Percentiles rank a stretch among this genome's conserved stretches.
Conservation (phyloP, 2,888 invertebrate genomes). For the Caenorhabditis drosophilae region DNA sequence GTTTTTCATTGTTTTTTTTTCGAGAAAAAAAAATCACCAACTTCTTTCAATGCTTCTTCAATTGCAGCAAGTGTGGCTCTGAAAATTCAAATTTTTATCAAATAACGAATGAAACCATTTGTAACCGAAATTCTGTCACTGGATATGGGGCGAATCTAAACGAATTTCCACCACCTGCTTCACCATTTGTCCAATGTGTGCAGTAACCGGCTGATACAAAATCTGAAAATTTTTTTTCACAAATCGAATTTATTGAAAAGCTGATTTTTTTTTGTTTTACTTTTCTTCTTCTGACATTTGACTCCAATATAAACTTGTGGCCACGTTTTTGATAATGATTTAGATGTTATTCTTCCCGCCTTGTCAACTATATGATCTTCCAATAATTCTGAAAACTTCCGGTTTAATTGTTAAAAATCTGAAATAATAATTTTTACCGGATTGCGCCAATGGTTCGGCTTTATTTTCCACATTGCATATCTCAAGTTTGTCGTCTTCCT, state of each 20-base stretch:
- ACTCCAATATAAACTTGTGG: constrained; percentile 17
- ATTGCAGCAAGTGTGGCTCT: constrained; percentile 51
- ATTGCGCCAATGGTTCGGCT: neutral
- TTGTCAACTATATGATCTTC: constrained; percentile 13
- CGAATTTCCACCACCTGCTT: constrained; percentile 13
- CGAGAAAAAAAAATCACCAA: constrained; percentile 2
- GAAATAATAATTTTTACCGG: neutral
- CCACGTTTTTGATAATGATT: neutral
- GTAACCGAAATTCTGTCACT: constrained; percentile 35
- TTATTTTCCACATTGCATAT: neutral
- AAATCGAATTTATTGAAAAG: neutral
- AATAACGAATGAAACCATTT: no score
- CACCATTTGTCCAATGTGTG: constrained; percentile 31
- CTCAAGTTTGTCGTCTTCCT: neutral
- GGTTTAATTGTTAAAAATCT: neutral
- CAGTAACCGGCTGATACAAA: constrained; percentile 28
- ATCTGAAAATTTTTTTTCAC: constrained; percentile 8
- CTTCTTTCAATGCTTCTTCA: constrained; percentile 44
- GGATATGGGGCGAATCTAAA: constrained; percentile 41
- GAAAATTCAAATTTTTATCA: no score
- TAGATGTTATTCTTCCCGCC: neutral
- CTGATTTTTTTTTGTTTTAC: neutral
- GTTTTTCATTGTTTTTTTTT: no score
- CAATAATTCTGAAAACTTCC: constrained; percentile 7
- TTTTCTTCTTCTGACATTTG: neutral